These are phyloP conservation scores for Pasiphila rectangulata DNA, from an alignment of 2,888 invertebrate species.

Conservation along the genomic window DNA sequence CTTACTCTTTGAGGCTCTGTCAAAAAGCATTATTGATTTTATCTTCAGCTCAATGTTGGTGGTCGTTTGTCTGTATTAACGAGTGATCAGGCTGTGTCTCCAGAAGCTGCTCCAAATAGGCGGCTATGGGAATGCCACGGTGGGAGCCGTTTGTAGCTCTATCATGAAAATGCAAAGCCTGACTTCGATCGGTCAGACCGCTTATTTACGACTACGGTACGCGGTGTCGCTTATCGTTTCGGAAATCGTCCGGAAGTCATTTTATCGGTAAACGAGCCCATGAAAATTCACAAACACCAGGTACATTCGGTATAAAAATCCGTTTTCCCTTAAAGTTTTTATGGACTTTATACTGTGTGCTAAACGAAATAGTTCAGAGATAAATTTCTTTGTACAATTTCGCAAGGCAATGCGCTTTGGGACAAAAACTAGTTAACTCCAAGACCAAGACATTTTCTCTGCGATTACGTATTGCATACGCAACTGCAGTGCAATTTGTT, in stretches of 20 bases:
- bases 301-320: no score
- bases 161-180: constrained; percentile 25
- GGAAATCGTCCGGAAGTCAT: no score
- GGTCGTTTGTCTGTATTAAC: neutral
- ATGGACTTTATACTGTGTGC: no score
- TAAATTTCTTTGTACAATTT: neutral
- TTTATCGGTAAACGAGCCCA: no score
- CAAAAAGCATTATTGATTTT: no score
- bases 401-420: neutral
- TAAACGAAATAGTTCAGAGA: no score
- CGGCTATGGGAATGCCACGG: constrained; percentile 42
- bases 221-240: neutral
- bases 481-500: constrained; percentile 14
- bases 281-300: no score
- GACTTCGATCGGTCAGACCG: constrained; percentile 6
- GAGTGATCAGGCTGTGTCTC: neutral
- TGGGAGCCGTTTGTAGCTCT: constrained; percentile 31
- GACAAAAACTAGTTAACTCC: constrained; percentile 1
- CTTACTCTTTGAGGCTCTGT: no score
- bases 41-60: no score
- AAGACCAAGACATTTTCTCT: constrained; percentile 7
- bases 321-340: no score
- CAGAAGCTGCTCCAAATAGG: constrained; percentile 28
- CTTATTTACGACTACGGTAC: neutral
- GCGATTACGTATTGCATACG: constrained; percentile 4